Conservation (phyloP, 2,888 invertebrate species). For the Synergus itoensis region DNA sequence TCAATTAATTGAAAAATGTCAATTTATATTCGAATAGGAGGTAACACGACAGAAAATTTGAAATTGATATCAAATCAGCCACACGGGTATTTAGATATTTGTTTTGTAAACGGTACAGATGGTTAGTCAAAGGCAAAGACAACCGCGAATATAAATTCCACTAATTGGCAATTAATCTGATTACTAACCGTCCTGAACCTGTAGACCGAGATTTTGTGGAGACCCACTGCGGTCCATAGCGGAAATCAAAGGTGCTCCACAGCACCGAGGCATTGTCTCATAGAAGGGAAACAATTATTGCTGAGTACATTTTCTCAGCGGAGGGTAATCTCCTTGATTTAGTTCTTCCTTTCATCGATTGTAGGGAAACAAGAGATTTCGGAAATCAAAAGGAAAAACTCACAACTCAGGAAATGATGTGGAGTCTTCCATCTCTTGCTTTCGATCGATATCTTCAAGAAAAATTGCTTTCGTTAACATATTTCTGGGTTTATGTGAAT, state of each 20-base stretch:
- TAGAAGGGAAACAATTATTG: conserved; percentile 51
- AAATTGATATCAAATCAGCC: neutral
- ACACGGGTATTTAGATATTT: neutral
- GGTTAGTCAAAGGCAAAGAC: neutral
- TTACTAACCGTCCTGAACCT: conserved; percentile 73
- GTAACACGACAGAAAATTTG: neutral
- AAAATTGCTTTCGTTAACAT: neutral
- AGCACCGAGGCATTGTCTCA: conserved; percentile 72
- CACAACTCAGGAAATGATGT: conserved; percentile 18
- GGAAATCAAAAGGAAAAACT: conserved; percentile 24
- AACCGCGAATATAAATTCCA: conserved; percentile 21
- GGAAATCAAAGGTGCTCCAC: conserved; percentile 70
- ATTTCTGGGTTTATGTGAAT: neutral
- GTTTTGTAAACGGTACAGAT: neutral
- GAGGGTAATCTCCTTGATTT: conserved; percentile 2
- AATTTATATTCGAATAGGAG: neutral
- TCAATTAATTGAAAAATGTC: neutral
- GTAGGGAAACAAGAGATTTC: neutral
- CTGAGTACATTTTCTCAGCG: conserved; percentile 50
- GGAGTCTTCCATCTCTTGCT: neutral
- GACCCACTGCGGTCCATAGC: conserved; percentile 66
- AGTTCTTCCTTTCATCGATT: conserved; percentile 16
- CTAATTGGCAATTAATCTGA: conserved; percentile 60
- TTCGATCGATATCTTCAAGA: neutral
- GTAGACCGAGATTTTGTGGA: conserved; percentile 67